Base-by-base conservation (phyloP, 2,113 vertebrate genomes). In the Heterocephalus glaber region DNA sequence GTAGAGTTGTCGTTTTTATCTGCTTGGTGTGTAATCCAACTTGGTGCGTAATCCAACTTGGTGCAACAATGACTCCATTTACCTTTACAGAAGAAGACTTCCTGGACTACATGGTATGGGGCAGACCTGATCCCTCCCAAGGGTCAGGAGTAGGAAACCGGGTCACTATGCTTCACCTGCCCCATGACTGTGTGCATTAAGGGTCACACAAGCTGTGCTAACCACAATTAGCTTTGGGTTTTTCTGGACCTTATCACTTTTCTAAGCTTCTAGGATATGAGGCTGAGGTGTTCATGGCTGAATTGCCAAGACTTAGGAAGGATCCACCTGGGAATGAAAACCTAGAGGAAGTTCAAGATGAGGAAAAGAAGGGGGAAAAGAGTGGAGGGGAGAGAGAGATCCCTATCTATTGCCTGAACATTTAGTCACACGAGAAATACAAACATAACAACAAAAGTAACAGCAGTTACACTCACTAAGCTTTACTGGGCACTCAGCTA, bases 351-450 rank as follows among this genome's bases (percentile, higher is more conserved):
- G 38, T 56, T 54, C 68, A 93, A 85, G 52, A 52, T 44, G 63
- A 72, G n/a, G 54, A 44, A 0, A 1, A 61, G 33, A 58, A 0
- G 7, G 1, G 6, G 63, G 16, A 12, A 1, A 11, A 24, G 22
- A 10, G 6, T 24, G 70, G 49, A 0, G 33, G 70, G 33, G 70
- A 16, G 19, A 22, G 3, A 35, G 83, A 44, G 33, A 61, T 56
- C 5, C 47, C 19, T 38, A 19, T 56, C 65, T 58, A n/a, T 24
- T 44, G 3, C 10, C 33, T 60, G 54, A 63, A 44, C 54, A 44
- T 79, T 94, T 70, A 54, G 13, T 54, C 22, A 77, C 47, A 44
- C 4, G 38, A 52, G 10, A 56, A 79, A 14, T 63, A 49, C 4
- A 54, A 52, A 66, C n/a, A 80, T 9, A 70, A 13, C 7, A 61